A percentile compares a stretch with the other conserved stretches of the same genome.
Evolutionary conservation across 2,113 vertebrate genomes (phyloP).

Genomic region (Rattus norvegicus): DNA sequence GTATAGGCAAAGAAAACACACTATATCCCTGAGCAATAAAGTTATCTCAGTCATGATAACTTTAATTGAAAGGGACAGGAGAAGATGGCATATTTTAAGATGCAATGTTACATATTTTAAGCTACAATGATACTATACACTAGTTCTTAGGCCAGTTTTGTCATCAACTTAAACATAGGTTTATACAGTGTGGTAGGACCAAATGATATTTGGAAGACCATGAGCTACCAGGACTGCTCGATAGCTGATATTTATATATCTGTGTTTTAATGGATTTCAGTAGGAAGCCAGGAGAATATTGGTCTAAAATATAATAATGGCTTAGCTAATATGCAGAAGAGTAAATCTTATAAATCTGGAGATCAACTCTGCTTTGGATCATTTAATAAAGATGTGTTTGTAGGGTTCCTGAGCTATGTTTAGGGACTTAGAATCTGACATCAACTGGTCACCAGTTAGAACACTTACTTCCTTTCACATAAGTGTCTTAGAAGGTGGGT

Average conservation of each 20-base stretch:
- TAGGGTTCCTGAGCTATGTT: not conserved
- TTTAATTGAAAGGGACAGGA: slow-evolving; percentile 21
- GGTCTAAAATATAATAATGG: not conserved
- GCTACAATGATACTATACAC: slow-evolving; percentile 12
- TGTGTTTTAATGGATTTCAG: slow-evolving; percentile 47
- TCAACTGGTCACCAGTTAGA: slow-evolving; percentile 40
- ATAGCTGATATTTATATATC: slow-evolving; percentile 25
- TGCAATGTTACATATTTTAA: slow-evolving; percentile 43
- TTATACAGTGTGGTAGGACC: not conserved
- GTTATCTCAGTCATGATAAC: not conserved
- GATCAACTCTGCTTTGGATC: not conserved
- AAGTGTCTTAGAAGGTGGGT: not conserved
- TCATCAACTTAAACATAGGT: slow-evolving; percentile 7
- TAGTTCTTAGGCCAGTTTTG: slow-evolving; percentile 4
- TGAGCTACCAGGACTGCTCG: not conserved
- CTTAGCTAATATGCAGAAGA: not conserved
- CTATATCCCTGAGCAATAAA: slow-evolving; percentile 27
- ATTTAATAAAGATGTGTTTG: slow-evolving; percentile 3
- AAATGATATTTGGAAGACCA: slow-evolving; percentile 50
- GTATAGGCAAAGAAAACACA: not conserved
- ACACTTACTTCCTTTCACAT: slow-evolving; percentile 60
- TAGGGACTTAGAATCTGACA: slow-evolving; percentile 42
- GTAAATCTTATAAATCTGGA: slow-evolving; percentile 24
- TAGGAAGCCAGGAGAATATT: slow-evolving; percentile 3
- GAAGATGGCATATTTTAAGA: slow-evolving; percentile 54